Percentiles rank a stretch among this genome's conserved stretches.
Conservation (phyloP, 2,888 invertebrate species). For the Pseudococcus longispinus region DNA sequence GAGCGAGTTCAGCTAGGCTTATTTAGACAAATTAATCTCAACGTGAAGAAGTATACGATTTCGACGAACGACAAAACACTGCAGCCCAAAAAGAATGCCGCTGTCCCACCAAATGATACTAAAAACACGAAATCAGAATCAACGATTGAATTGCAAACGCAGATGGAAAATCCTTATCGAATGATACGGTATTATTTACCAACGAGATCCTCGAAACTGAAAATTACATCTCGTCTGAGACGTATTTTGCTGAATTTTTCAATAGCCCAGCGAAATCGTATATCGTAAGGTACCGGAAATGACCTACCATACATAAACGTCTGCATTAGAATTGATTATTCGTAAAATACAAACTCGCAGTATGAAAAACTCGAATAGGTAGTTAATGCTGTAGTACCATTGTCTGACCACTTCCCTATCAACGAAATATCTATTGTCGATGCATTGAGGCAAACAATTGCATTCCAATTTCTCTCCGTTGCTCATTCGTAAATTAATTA, state of each 20-base stretch:
- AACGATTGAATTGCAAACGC: neutral
- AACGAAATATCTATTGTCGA: conserved; percentile 62
- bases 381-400: conserved; percentile 33
- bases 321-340: neutral
- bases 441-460: conserved; percentile 65
- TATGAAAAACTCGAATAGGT: neutral
- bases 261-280: conserved; percentile 61
- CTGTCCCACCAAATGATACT: conserved; percentile 72
- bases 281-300: conserved; percentile 60
- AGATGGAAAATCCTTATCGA: neutral
- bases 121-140: conserved; percentile 58
- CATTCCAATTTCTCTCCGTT: conserved; percentile 61
- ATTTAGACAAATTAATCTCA: conserved; percentile 59
- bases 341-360: neutral
- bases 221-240: conserved; percentile 70
- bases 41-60: conserved; percentile 66
- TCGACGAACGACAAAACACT: conserved; percentile 71
- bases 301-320: conserved; percentile 58
- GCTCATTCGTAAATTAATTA: conserved; percentile 63
- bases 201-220: conserved; percentile 71
- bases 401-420: conserved; percentile 47
- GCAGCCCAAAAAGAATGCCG: conserved; percentile 71
- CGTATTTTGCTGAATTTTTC: conserved; percentile 62
- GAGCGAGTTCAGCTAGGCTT: neutral
- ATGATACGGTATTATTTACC: conserved; percentile 62